phyloP scores from a whole-genome alignment of 2,797 vertebrate genomes.

The Lagodon rhomboides region DNA sequence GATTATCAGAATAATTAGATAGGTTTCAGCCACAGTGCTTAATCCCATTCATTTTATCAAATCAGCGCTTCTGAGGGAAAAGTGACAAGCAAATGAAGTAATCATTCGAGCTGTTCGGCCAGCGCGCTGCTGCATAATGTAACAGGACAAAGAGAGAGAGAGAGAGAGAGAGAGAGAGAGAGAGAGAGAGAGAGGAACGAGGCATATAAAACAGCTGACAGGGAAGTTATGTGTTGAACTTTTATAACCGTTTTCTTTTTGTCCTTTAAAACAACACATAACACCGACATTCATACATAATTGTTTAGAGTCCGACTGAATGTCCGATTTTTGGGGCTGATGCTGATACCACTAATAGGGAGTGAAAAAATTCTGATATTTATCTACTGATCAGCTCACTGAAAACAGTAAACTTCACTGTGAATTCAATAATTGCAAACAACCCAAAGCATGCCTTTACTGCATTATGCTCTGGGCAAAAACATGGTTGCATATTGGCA shows the following conservation, averaged over 20 bases:
- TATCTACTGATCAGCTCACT: no score
- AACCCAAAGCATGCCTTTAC: no score
- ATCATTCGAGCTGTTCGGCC: slow-evolving; percentile 65
- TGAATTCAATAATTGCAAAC: no score
- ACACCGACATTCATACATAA: not conserved
- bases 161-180: not conserved
- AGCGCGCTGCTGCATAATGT: slow-evolving; percentile 63
- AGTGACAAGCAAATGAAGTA: slow-evolving; percentile 73
- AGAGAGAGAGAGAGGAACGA: slow-evolving; percentile 5
- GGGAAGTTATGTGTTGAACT: slow-evolving; percentile 19
- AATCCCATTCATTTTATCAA: slow-evolving; percentile 69
- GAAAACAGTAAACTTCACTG: no score
- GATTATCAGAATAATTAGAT: slow-evolving; percentile 76
- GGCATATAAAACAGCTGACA: slow-evolving; percentile 40
- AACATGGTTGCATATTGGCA: no score
- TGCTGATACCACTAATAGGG: no score
- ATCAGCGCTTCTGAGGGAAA: slow-evolving; percentile 69
- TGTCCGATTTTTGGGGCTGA: no score
- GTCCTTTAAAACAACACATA: slow-evolving; percentile 8
- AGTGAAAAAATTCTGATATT: no score
- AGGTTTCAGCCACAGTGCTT: slow-evolving; percentile 59
- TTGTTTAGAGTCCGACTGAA: no score
- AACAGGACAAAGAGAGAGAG: slow-evolving; percentile 46
- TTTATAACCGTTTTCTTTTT: slow-evolving; percentile 2
- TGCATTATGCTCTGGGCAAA: no score